phyloP scores from a whole-genome alignment of 2,113 vertebrate species.

The Ifrita kowaldi region DNA sequence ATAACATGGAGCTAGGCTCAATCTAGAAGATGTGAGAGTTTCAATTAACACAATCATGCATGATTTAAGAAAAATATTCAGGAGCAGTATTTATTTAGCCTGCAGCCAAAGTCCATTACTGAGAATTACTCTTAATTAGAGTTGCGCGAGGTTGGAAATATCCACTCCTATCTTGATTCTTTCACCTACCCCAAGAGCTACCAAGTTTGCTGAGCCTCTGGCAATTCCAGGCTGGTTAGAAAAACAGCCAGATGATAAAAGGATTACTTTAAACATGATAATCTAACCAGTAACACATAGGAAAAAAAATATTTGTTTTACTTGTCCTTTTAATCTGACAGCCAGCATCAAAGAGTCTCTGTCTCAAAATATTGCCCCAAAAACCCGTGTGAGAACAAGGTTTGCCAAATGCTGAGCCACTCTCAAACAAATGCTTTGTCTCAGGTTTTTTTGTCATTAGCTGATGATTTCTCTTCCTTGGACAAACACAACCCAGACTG shows the following conservation, averaged over 20 bases:
- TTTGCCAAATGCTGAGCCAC: neutral
- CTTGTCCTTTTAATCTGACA: neutral
- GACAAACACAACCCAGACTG: neutral
- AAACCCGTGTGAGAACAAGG: neutral
- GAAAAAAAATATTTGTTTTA: conserved; percentile 50
- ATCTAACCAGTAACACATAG: neutral
- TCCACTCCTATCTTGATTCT: conserved; percentile 30
- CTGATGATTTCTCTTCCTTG: neutral
- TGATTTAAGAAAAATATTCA: conserved; percentile 65
- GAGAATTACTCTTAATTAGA: conserved; percentile 70
- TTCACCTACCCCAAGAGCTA: conserved; percentile 43
- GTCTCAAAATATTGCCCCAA: neutral
- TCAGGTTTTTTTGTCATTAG: neutral
- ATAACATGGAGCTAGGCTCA: neutral
- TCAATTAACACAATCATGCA: conserved; percentile 65
- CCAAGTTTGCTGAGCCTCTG: conserved; percentile 33
- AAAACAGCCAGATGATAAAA: conserved; percentile 37
- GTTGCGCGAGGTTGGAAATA: conserved; percentile 51
- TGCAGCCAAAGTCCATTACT: conserved; percentile 63
- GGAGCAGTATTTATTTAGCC: conserved; percentile 65
- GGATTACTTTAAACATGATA: conserved; percentile 27
- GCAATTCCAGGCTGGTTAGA: conserved; percentile 15
- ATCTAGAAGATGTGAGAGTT: conserved; percentile 57
- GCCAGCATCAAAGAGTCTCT: neutral
- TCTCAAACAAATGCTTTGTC: neutral